Base-by-base conservation (phyloP, 2,113 vertebrate species). In the Notothenia rossii region DNA sequence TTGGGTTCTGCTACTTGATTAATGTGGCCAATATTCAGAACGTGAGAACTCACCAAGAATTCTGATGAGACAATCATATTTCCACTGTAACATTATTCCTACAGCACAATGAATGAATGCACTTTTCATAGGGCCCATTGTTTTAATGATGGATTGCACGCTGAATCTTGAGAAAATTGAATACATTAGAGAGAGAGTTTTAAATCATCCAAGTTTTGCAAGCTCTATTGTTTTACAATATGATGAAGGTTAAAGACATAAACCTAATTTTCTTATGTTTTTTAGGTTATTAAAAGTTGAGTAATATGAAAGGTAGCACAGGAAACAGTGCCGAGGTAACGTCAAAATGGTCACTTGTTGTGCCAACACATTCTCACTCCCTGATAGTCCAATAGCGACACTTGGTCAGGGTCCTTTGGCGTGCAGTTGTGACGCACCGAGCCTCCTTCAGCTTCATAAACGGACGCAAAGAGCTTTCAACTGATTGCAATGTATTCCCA, bases 41-140 rank as follows among this genome's bases (percentile, higher is more conserved):
- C 67, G 18, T 29, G 68, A 63, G 62, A 48, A 54, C 75, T 69
- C 66, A 72, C 11, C 13, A 17, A 36, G 82, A 87, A 84, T 79
- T 83, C 63, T 90, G 86, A 90, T 80, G 89, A 89, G 83, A 75
- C 81, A 73, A 84, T 89, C 87, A 82, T 62, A 80, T 87, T 83
- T 53, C 55, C 68, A 20, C 58, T 17, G 20, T 55, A 53, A 77
- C 29, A 2, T 84, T 77, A 22, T 69, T 86, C 61, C 75, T 64
- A 10, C 64, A 45, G 77, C 60, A 68, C 62, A 29, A 53, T 73
- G 75, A 88, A 63, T 67, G 75, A 64, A 74, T 76, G 67, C 59
- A 33, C 72, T 77, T 75, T 77, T 80, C 48, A 64, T 46, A 4
- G 81, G 61, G 8, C 51, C 65, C 49, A 69, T 88, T 84, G 88